Percentiles rank a stretch among this genome's conserved stretches.
Conservation (phyloP, 2,888 invertebrate genomes). For the Oxytorus armatus region DNA sequence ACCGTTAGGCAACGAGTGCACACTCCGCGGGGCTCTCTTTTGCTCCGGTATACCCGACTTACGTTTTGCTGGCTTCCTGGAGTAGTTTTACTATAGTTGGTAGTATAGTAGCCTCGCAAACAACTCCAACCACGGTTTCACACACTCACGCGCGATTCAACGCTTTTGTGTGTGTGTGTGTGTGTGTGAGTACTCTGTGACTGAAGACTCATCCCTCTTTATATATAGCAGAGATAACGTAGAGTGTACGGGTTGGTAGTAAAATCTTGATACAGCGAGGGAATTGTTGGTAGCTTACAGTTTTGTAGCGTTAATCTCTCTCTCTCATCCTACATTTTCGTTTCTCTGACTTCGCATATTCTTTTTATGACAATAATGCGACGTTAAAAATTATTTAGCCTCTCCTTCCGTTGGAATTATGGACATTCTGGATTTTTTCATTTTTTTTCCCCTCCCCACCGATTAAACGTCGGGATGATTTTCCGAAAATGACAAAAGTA, state of each 20-base stretch:
- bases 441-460: too few species aligned
- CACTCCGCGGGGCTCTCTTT: slow-evolving; percentile 78
- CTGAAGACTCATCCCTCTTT: slow-evolving; percentile 35
- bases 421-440: too few species aligned
- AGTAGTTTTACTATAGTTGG: slow-evolving; percentile 58
- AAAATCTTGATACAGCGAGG: slow-evolving; percentile 5
- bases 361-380: too few species aligned
- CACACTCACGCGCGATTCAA: background rate
- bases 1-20: slow-evolving; percentile 83
- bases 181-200: slow-evolving; percentile 22
- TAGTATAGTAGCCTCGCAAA: slow-evolving; percentile 32
- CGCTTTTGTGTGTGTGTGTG: background rate
- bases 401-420: too few species aligned
- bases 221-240: slow-evolving; percentile 40
- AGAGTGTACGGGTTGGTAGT: slow-evolving; percentile 34
- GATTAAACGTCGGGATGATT: too few species aligned
- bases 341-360: too few species aligned
- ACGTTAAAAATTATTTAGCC: too few species aligned
- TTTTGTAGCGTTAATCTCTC: too few species aligned
- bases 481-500: too few species aligned
- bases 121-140: slow-evolving; percentile 5
- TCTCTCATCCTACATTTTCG: too few species aligned
- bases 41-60: slow-evolving; percentile 67
- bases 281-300: too few species aligned
- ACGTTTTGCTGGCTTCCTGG: slow-evolving; percentile 67